Percentiles rank a stretch among this genome's conserved stretches.
Conservation (phyloP, 2,888 invertebrate species). For the Hirtodrosophila cameraria region DNA sequence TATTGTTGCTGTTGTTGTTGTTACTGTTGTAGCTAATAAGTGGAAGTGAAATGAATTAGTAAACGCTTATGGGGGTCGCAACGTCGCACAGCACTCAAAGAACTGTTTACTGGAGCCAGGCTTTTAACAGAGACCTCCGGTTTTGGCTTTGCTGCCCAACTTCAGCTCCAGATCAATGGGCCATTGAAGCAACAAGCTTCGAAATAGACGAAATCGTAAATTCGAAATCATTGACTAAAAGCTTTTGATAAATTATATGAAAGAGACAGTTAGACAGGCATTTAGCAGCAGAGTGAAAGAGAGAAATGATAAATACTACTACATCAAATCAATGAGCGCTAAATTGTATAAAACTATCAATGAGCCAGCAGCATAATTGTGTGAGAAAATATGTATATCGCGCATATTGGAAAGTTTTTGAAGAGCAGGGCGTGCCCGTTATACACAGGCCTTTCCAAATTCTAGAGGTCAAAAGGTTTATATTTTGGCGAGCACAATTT, state of each 20-base stretch:
- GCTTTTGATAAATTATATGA: slow-evolving; percentile 78
- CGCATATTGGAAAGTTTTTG: slow-evolving; percentile 70
- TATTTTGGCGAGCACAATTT: slow-evolving; percentile 46
- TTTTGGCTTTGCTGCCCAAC: too few relatives aligned
- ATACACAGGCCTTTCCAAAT: slow-evolving; percentile 61
- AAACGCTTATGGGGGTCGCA: slow-evolving; percentile 78
- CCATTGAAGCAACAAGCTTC: slow-evolving; percentile 65
- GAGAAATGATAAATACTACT: slow-evolving; percentile 28
- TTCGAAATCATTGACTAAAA: slow-evolving; percentile 80
- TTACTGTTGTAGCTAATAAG: slow-evolving; percentile 70
- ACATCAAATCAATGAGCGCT: slow-evolving; percentile 54
- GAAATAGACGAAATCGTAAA: slow-evolving; percentile 69
- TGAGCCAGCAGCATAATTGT: slow-evolving; percentile 75
- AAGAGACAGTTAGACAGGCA: slow-evolving; percentile 20
- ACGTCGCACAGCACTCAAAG: slow-evolving; percentile 67
- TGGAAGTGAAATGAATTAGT: slow-evolving; percentile 81
- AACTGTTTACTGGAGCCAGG: slow-evolving; percentile 55
- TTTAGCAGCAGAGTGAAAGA: slow-evolving; percentile 5
- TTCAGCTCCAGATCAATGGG: slow-evolving; percentile 67
- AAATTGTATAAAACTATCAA: slow-evolving; percentile 66
- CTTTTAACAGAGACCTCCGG: slow-evolving; percentile 57
- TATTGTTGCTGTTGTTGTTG: slow-evolving; percentile 25
- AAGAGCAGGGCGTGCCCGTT: slow-evolving; percentile 65
- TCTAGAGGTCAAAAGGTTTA: slow-evolving; percentile 69
- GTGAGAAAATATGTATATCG: slow-evolving; percentile 74